Base-by-base conservation (phyloP, 2,888 invertebrate species). In the Tetramorium bicarinatum region DNA sequence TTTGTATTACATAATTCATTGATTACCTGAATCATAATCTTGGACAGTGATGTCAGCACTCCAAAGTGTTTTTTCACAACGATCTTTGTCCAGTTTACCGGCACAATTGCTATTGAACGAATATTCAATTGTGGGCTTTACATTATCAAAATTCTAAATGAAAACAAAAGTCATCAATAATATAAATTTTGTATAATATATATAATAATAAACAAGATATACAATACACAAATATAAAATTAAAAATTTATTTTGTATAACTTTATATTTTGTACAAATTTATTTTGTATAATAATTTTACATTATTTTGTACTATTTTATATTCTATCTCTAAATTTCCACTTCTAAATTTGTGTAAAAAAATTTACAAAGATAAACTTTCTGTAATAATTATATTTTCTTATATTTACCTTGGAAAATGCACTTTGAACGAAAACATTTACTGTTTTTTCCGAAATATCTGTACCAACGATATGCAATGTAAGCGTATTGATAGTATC, bases 51-150 rank as follows among this genome's bases (percentile, higher is more conserved):
- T 95, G 82, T 97, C 97, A 1, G 97, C 95, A 8, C 96, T 97
- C 98, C 98, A 98, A 59, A 96, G 95, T 74, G 96, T 96, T 88
- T 96, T 96, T 0, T 96, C 95, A 92, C 98, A 98, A 34, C 94
- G 94, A 76, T 96, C 95, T 3, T 95, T 94, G 0, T 95, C 95
- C 75, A 95, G 94, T 71, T 95, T 95, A 0, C 96, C 96, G 94
- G 96, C 95, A 89, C 97, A 97, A 82, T 96, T 96, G 21, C 96
- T 96, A 85, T 96, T 96, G 94, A 96, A 97, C 81, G 94, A 95
- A 95, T 97, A 97, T 2, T 96, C 94, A 0, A 97, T 91, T 0
- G 95, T 95, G 0, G 97, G 97, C 0, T 96, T 95, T 91, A 95
- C 95, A 0, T 95, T 95, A 90, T 97, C 97, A 18, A 88, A 87